Evolutionary conservation across 2,888 invertebrate species (phyloP).

Genomic region (Arge pagana): DNA sequence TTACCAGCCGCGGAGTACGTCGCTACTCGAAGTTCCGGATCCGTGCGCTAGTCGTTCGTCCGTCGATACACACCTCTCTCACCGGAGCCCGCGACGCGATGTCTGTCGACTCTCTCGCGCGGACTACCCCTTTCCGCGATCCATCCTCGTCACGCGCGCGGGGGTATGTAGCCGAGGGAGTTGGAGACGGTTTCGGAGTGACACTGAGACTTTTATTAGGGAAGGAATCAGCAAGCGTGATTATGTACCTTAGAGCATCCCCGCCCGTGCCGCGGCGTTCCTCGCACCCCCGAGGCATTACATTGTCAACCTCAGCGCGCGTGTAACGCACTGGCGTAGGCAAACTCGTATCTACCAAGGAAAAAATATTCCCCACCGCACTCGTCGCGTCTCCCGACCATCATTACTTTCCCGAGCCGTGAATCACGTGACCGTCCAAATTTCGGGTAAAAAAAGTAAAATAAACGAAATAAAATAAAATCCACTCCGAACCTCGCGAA

Average conservation of each 20-base stretch:
- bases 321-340: constrained; percentile 32
- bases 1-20: no score
- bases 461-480: no score
- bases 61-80: no score
- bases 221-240: constrained; percentile 58
- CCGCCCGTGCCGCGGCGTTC: constrained; percentile 43
- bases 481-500: no score
- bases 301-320: constrained; percentile 16
- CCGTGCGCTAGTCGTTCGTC: not conserved
- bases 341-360: not conserved
- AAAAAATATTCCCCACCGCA: no score
- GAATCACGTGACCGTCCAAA: no score
- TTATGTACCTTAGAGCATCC: constrained; percentile 57
- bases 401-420: no score
- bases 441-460: no score
- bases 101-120: constrained; percentile 28
- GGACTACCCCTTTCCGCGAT: no score
- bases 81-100: constrained; percentile 14
- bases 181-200: constrained; percentile 28
- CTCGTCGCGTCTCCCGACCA: no score
- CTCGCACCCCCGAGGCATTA: constrained; percentile 19
- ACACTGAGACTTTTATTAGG: constrained; percentile 58
- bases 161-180: constrained; percentile 17
- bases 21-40: no score
- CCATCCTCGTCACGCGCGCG: constrained; percentile 34